Percentiles rank a stretch among this genome's conserved stretches.
These are phyloP conservation scores for Harpagus bidentatus DNA, from an alignment of 2,113 vertebrate genomes.

Conservation along the genomic window DNA sequence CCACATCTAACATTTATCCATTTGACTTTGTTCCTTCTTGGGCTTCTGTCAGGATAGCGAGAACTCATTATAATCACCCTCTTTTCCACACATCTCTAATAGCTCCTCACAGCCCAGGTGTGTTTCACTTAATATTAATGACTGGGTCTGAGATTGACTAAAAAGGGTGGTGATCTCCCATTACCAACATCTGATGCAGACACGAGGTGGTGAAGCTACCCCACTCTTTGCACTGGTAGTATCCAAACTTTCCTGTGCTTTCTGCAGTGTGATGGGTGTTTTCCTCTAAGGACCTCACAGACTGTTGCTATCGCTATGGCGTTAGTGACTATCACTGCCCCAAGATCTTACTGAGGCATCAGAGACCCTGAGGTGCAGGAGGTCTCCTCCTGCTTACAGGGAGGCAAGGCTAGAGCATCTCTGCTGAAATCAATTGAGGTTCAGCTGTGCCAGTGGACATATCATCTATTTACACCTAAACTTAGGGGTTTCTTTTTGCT, in stretches of 20 bases:
- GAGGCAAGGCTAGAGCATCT: background rate
- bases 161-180: background rate
- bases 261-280: accelerated
- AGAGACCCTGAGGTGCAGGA: background rate
- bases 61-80: background rate
- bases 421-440: background rate
- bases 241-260: background rate
- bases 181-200: background rate
- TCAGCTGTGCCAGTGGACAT: background rate
- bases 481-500: background rate
- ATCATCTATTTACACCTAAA: background rate
- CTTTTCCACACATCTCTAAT: background rate
- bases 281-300: background rate
- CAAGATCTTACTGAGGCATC: background rate
- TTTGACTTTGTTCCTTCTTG: background rate
- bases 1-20: background rate
- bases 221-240: background rate
- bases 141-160: accelerated
- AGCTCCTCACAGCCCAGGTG: background rate
- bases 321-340: too few relatives aligned
- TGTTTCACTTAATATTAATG: background rate
- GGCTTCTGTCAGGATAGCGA: background rate
- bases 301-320: accelerated
- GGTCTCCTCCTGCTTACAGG: accelerated
- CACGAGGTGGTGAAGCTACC: accelerated